These are phyloP conservation scores for Pangasius djambal DNA, from an alignment of 2,797 vertebrate species.

Conservation along the genomic window DNA sequence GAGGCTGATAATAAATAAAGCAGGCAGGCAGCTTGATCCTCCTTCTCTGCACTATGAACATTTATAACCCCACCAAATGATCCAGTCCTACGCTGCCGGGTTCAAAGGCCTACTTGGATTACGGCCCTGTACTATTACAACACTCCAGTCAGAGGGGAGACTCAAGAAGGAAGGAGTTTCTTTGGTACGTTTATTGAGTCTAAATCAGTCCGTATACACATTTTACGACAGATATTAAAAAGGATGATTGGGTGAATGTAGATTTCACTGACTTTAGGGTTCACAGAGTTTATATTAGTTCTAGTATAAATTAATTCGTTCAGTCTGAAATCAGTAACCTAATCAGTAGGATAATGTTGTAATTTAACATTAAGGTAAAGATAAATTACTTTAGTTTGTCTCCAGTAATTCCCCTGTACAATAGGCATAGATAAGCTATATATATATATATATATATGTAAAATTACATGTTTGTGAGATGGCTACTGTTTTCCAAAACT, in stretches of 20 bases:
- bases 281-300: neutral
- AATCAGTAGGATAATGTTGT: neutral
- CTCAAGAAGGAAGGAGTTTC: neutral
- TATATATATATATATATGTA: too few relatives aligned
- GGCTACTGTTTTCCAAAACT: too few relatives aligned
- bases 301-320: neutral
- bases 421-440: neutral
- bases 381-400: neutral
- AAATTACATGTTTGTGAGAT: too few relatives aligned
- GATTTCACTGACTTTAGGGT: neutral
- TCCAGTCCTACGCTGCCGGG: constrained; percentile 25
- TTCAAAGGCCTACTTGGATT: constrained; percentile 49
- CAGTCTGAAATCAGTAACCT: neutral
- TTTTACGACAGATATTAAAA: neutral
- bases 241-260: neutral
- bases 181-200: neutral
- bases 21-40: constrained; percentile 12
- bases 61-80: constrained; percentile 59
- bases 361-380: neutral
- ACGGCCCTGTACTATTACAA: constrained; percentile 17
- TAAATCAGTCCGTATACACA: neutral
- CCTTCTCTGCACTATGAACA: constrained; percentile 49
- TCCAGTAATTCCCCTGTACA: neutral
- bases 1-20: constrained; percentile 49
- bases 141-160: neutral